phyloP scores from a whole-genome alignment of 1,140 invertebrate genomes.

The Drosophila sechellia region DNA sequence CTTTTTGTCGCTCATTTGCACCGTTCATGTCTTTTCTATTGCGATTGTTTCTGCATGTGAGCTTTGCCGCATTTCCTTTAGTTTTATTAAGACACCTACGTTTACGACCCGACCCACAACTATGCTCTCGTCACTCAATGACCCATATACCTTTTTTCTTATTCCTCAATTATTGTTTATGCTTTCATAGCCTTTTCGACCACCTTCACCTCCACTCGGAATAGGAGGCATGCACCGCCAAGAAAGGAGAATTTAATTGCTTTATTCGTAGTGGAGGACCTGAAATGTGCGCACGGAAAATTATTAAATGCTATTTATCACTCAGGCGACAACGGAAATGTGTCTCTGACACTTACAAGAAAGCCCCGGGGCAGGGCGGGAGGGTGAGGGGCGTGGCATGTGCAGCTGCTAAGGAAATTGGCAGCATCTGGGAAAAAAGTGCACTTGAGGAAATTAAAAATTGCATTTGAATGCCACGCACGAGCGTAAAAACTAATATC shows the following conservation, averaged over 20 bases:
- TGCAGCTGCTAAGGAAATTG: slow-evolving; percentile 69
- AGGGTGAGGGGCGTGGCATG: slow-evolving; percentile 28
- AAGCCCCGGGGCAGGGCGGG: slow-evolving; percentile 6
- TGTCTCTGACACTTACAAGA: slow-evolving; percentile 61
- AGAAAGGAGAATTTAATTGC: slow-evolving; percentile 42
- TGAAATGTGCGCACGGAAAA: slow-evolving; percentile 28
- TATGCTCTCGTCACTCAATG: slow-evolving; percentile 11
- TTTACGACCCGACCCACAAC: slow-evolving; percentile 21
- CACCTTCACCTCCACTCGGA: no score
- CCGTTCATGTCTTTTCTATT: slow-evolving; percentile 46
- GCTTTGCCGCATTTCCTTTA: slow-evolving; percentile 16
- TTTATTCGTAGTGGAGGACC: slow-evolving; percentile 17
- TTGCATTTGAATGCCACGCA: slow-evolving; percentile 75
- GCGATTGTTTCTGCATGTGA: slow-evolving; percentile 18
- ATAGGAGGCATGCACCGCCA: slow-evolving; percentile 2
- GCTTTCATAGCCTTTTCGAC: not conserved
- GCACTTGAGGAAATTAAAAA: slow-evolving; percentile 76
- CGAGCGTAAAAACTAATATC: slow-evolving; percentile 79
- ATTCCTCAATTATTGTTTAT: slow-evolving; percentile 43
- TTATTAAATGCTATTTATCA: slow-evolving; percentile 75
- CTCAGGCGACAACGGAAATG: slow-evolving; percentile 57
- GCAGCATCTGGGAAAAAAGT: slow-evolving; percentile 57
- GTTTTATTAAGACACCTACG: slow-evolving; percentile 19
- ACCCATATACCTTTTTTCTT: slow-evolving; percentile 18
- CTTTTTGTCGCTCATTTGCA: slow-evolving; percentile 40